phyloP scores from a whole-genome alignment of 2,797 vertebrate species.

The Rhinogobio ventralis region DNA sequence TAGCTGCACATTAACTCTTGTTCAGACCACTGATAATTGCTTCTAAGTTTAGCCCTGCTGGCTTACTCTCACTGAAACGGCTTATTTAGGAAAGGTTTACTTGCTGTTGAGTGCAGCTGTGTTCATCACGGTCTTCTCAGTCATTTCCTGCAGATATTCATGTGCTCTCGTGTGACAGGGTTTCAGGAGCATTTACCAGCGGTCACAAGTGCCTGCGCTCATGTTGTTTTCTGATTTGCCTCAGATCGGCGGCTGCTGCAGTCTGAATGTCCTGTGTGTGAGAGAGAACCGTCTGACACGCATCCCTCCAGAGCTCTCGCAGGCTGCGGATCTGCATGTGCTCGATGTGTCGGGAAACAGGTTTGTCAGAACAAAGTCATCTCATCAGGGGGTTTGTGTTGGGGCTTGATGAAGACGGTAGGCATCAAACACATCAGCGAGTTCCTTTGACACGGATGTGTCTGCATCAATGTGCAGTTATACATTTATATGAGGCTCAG shows the following conservation, averaged over 20 bases:
- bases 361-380: constrained; percentile 67
- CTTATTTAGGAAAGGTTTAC: constrained; percentile 55
- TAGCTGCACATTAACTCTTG: constrained; percentile 56
- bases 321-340: constrained; percentile 94
- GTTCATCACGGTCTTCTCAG: not conserved
- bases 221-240: not conserved
- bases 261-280: constrained; percentile 93
- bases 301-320: constrained; percentile 92
- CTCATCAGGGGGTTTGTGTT: not conserved
- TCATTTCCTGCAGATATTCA: not conserved
- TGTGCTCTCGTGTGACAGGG: not conserved
- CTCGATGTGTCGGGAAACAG: constrained; percentile 96
- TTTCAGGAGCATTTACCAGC: not conserved
- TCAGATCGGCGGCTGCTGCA: constrained; percentile 93
- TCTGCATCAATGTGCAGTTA: not conserved
- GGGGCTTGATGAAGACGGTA: not conserved
- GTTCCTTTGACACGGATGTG: not conserved
- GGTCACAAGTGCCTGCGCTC: not conserved
- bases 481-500: not conserved
- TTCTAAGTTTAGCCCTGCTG: constrained; percentile 69
- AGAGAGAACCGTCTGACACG: constrained; percentile 90
- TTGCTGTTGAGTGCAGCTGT: constrained; percentile 53
- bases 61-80: constrained; percentile 60
- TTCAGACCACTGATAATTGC: constrained; percentile 68
- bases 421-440: not conserved